A percentile compares a stretch with the other conserved stretches of the same genome.
These are phyloP conservation scores for Labroides dimidiatus DNA, from an alignment of 2,797 vertebrate genomes.

Conservation along the genomic window DNA sequence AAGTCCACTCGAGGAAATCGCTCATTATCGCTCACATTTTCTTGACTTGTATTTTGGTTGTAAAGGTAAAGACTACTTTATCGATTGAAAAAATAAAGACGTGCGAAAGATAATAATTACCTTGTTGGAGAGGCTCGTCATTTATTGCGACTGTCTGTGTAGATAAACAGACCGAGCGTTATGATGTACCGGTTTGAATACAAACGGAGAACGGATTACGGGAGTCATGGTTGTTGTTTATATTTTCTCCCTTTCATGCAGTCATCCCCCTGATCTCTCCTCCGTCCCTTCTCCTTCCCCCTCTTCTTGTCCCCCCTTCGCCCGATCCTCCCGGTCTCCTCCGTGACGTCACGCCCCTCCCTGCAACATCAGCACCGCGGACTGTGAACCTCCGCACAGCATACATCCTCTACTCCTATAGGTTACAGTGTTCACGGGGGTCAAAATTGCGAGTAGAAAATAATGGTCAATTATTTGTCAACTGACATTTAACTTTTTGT, in stretches of 20 bases:
- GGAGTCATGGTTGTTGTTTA: slow-evolving; percentile 62
- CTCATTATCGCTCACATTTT: slow-evolving; percentile 16
- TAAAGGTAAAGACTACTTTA: slow-evolving; percentile 54
- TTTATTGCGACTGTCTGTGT: slow-evolving; percentile 74
- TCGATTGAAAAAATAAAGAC: slow-evolving; percentile 56
- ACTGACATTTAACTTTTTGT: too few species aligned
- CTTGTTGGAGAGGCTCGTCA: slow-evolving; percentile 79
- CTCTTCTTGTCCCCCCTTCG: slow-evolving; percentile 49
- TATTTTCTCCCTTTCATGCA: slow-evolving; percentile 75
- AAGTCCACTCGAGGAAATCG: background rate
- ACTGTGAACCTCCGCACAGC: background rate
- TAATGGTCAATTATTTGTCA: background rate
- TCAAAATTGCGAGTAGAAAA: background rate
- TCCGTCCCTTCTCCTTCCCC: slow-evolving; percentile 73
- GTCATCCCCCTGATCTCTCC: slow-evolving; percentile 76
- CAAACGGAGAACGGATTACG: slow-evolving; percentile 50
- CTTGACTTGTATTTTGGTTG: slow-evolving; percentile 35
- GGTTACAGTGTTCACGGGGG: background rate
- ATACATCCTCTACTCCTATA: background rate
- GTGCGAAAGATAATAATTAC: slow-evolving; percentile 81
- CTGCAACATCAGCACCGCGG: slow-evolving; percentile 84
- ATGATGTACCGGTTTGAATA: slow-evolving; percentile 33
- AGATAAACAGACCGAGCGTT: slow-evolving; percentile 50
- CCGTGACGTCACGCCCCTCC: slow-evolving; percentile 82
- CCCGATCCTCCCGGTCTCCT: slow-evolving; percentile 63